Base-by-base conservation (phyloP, 2,888 invertebrate genomes). In the Lepidonotus clava region DNA sequence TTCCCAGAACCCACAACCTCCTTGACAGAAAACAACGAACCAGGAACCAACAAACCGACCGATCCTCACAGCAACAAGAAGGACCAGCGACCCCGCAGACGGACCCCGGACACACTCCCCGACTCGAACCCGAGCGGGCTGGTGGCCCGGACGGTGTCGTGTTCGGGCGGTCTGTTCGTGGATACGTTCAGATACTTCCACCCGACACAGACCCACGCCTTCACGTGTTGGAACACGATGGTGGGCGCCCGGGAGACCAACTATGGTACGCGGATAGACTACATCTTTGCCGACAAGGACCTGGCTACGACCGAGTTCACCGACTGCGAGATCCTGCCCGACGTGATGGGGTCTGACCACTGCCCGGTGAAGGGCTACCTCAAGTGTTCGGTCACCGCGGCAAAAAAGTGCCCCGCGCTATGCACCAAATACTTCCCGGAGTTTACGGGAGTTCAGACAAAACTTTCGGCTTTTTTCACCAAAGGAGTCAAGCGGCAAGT, bases 261-360 rank as follows among this genome's bases (percentile, higher is more conserved):
- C 91, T 95, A 94, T 89, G 95, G 95, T 5, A 93, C 94, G 8
- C 91, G 95, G 46, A 93, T 95, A 41, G 95, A 95, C 91, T 95
- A 95, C 89, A 94, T 95, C 38, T 89, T 95, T 36, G 91, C 92
- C 5, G 93, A 94, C 89, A 87, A 87, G 34, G 88, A 90, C 21
- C 89, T 95, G 0, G 46, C 66, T 5, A 28, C 1, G 11, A 32
- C 24, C 0, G 80, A 88, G 41, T 66, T 41, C 1, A 40, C 76
- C 2, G 92, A 92, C 83, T 94, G 94, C 86, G 87, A 86, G 34
- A 91, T 93, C 28, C 88, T 92, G 90, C 88, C 91, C 5, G 92
- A 93, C 5, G 90, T 93, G 11, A 90, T 92, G 85, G 95, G 95
- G 0, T 95, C 95, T 46, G 95, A 95, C 90, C 95, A 95, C 88